phyloP scores from a whole-genome alignment of 2,113 vertebrate genomes.

The Aythya baeri region DNA sequence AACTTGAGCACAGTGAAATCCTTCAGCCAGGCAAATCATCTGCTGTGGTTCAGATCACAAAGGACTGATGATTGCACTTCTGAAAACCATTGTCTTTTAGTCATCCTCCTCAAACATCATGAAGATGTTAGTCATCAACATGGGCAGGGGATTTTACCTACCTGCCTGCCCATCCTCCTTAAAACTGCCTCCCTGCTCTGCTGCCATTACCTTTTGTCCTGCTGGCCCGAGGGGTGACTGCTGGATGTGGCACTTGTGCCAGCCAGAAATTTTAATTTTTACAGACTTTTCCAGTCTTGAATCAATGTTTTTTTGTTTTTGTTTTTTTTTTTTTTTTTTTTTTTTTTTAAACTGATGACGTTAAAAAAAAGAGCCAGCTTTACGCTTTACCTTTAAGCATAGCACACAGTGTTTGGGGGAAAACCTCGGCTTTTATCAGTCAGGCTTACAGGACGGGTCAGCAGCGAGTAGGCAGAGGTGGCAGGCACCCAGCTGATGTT shows the following conservation, averaged over 20 bases:
- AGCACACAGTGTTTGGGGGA: neutral
- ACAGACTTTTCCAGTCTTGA: neutral
- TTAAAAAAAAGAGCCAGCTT: neutral
- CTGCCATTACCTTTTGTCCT: neutral
- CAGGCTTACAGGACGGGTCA: neutral
- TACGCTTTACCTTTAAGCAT: neutral
- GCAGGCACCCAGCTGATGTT: neutral
- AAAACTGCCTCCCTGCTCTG: neutral
- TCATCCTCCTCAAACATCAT: neutral
- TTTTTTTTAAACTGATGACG: neutral
- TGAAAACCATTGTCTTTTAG: slow-evolving; percentile 5
- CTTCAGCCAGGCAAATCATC: neutral
- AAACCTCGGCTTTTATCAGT: neutral
- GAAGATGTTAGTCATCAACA: slow-evolving; percentile 4
- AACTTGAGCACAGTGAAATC: neutral
- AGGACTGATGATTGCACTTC: neutral
- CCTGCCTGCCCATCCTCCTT: neutral
- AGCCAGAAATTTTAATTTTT: neutral
- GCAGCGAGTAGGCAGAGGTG: neutral
- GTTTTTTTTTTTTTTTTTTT: neutral
- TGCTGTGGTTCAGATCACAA: neutral
- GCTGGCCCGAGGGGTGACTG: neutral
- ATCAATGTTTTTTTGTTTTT: neutral
- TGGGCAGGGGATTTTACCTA: neutral
- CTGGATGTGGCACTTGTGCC: neutral